Evolutionary conservation across 2,888 invertebrate genomes (phyloP), one percentile per base, ranked within the genome.

Genomic region (Spatulosminthurus flaviceps): DNA sequence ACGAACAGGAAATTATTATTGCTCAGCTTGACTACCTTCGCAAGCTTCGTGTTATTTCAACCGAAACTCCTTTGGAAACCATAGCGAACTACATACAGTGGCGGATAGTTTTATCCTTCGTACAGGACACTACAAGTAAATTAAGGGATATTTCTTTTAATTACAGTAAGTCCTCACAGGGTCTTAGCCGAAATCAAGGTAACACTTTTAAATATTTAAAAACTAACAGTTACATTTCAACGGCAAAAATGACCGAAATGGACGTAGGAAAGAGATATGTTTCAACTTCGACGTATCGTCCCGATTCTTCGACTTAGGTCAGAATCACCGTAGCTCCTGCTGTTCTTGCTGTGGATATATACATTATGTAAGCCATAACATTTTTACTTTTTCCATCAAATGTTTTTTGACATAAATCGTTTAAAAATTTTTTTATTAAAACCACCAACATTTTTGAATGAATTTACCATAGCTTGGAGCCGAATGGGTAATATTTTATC

Each of bases 111-210:
- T 69, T 81, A 19, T 74, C 73, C 11, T 61, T 86, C 16, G 75
- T 78, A 0, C 29, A 74, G 0, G 81, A 83, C 29, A 85, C 85
- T 0, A 85, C 80, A 19, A 75, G 83, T 28, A 76, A 73, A 29
- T 83, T 86, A 84, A 75, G 84, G 61, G 81, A 84, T 60, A 81
- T 83, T 16, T 72, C 69, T n/a, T 85, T 86, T 71, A 79, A 81
- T 24, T 85, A 85, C 80, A 79, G 79, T 1, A 81, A 82, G 72
- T 81, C 81, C 2, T 41, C 82, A n/a, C 79, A 81, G n/a, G 85
- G 86, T 21, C 80, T 80, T 4, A 71, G 70, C 86, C 83, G 11
- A 69, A 73, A 21, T 29, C 82, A 43, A 79, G 81, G 82, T 81
- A 72, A 70, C 11, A 70, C n/a, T 41, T n/a, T 21, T 22, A 41